Percentiles rank a stretch among this genome's conserved stretches.
These are phyloP conservation scores for Lochmaea capreae DNA, from an alignment of 2,888 invertebrate genomes.

Conservation along the genomic window DNA sequence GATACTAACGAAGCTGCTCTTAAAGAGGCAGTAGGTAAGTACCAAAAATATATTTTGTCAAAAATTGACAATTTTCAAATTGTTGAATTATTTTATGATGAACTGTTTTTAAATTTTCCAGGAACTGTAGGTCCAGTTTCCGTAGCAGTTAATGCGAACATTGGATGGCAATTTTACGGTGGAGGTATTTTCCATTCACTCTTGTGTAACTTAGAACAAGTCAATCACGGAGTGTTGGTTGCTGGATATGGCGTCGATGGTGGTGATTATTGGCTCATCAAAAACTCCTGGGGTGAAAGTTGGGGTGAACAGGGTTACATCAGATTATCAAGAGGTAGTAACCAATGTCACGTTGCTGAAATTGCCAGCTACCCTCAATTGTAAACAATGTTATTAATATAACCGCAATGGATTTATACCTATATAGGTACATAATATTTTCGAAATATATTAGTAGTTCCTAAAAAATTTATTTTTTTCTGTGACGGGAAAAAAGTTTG, in stretches of 20 bases:
- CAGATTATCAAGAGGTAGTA: conserved; percentile 60
- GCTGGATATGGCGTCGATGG: conserved; percentile 68
- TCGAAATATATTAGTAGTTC: too few relatives aligned
- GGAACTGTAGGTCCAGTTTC: conserved; percentile 86
- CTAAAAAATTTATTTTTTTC: too few relatives aligned
- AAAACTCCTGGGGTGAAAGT: conserved; percentile 67
- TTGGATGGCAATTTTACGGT: conserved; percentile 82
- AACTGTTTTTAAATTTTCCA: conserved; percentile 57
- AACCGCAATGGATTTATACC: too few relatives aligned
- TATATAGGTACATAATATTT: too few relatives aligned
- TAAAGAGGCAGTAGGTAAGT: conserved; percentile 14
- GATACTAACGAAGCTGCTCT: not conserved
- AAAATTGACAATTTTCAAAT: too few relatives aligned
- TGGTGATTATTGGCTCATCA: conserved; percentile 69
- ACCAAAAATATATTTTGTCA: not conserved
- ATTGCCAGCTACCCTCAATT: not conserved
- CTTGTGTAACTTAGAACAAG: conserved; percentile 73
- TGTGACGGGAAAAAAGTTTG: too few relatives aligned
- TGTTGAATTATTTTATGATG: not conserved
- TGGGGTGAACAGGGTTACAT: conserved; percentile 55
- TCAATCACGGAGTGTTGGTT: conserved; percentile 82
- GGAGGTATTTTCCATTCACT: conserved; percentile 81
- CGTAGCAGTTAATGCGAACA: conserved; percentile 86
- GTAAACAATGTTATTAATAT: not conserved
- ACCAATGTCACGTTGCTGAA: conserved; percentile 76